Evolutionary conservation across 2,888 invertebrate species (phyloP).

Genomic region (Oasisia sp.): DNA sequence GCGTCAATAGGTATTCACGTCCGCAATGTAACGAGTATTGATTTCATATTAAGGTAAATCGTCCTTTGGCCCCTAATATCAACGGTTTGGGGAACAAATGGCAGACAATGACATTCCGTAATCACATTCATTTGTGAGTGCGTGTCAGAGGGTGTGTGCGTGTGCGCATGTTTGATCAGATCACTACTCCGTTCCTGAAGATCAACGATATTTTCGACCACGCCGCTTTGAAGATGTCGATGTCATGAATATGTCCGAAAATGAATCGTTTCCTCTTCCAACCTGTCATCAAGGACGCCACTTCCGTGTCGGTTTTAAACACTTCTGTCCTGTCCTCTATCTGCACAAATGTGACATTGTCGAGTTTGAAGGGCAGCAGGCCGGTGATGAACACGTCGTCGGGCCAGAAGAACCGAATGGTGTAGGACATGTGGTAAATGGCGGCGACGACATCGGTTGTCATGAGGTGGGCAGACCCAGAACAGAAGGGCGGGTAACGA

Average conservation of each 20-base stretch:
- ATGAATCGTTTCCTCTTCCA: not conserved
- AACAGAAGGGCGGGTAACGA: not conserved
- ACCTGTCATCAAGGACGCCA: not conserved
- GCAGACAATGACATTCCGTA: too few relatives aligned
- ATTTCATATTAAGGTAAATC: too few relatives aligned
- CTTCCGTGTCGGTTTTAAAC: not conserved
- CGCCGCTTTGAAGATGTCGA: not conserved
- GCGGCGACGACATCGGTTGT: not conserved
- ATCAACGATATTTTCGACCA: not conserved
- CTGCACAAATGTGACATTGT: conserved; percentile 10
- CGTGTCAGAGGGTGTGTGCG: too few relatives aligned
- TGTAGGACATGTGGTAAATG: not conserved
- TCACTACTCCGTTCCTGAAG: not conserved
- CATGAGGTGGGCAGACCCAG: not conserved
- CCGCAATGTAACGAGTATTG: too few relatives aligned
- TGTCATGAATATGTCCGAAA: not conserved
- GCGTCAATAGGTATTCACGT: too few relatives aligned
- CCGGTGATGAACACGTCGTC: not conserved
- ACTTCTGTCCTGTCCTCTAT: not conserved
- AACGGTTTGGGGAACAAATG: too few relatives aligned
- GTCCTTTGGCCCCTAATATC: too few relatives aligned
- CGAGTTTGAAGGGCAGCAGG: not conserved
- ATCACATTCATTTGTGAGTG: too few relatives aligned
- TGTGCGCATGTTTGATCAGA: not conserved
- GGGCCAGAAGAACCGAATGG: not conserved